These are phyloP conservation scores for Drosophila diplacantha DNA, from an alignment of 2,888 invertebrate genomes.

Conservation along the genomic window DNA sequence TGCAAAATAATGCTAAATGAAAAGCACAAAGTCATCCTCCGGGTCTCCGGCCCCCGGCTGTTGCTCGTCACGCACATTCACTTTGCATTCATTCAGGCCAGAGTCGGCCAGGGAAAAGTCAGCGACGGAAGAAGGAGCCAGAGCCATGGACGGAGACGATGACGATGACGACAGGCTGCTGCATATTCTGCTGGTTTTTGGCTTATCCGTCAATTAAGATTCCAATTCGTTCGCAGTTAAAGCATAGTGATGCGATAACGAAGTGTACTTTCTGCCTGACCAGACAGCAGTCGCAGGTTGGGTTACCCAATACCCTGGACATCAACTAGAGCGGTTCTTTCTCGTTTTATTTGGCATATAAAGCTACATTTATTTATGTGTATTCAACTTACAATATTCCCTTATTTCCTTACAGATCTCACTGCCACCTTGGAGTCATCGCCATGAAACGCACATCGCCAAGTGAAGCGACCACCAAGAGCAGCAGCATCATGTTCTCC, in stretches of 20 bases:
- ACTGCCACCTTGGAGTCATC: conserved; percentile 27
- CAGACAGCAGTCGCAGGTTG: background rate
- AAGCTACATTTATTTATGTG: background rate
- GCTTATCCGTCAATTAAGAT: conserved; percentile 51
- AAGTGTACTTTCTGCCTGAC: conserved; percentile 9
- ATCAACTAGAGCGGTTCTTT: background rate
- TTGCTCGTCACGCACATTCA: conserved; percentile 65
- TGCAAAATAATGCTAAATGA: conserved; percentile 72
- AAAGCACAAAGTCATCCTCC: conserved; percentile 70
- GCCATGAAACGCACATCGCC: conserved; percentile 49
- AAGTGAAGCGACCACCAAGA: conserved; percentile 40
- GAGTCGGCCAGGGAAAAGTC: conserved; percentile 24
- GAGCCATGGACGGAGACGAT: conserved; percentile 23
- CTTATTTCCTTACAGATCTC: conserved; percentile 47
- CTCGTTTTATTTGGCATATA: background rate
- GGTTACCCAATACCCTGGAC: too few species aligned
- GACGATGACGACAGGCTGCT: conserved; percentile 25
- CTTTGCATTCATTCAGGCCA: conserved; percentile 65
- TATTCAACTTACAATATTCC: background rate
- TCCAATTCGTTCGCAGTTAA: conserved; percentile 51
- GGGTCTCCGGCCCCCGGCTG: conserved; percentile 14
- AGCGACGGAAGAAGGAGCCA: conserved; percentile 16
- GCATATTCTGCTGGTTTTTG: conserved; percentile 31
- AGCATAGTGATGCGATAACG: conserved; percentile 34
- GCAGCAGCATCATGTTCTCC: conserved; percentile 69